phyloP scores from a whole-genome alignment of 2,797 vertebrate genomes.

The Helostoma temminkii region DNA sequence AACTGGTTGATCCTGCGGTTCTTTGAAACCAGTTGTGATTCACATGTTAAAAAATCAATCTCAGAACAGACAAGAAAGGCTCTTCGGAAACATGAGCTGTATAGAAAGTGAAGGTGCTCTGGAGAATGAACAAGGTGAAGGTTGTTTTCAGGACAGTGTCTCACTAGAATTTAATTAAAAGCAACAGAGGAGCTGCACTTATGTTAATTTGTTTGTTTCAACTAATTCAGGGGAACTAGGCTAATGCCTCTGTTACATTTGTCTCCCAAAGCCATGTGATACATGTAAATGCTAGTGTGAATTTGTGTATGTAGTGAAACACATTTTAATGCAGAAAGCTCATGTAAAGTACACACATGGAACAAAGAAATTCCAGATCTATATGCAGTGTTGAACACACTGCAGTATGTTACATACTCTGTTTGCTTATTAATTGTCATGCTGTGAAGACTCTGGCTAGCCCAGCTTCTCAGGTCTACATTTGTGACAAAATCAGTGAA shows the following conservation, averaged over 20 bases:
- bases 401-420: not conserved
- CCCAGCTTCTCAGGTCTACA: not conserved
- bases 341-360: not conserved
- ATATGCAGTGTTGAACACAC: not conserved
- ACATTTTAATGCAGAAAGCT: not conserved
- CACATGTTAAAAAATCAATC: constrained; percentile 3
- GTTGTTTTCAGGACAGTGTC: constrained; percentile 28
- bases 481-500: too few species aligned
- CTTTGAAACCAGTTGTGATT: constrained; percentile 17
- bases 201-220: constrained; percentile 25
- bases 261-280: constrained; percentile 18
- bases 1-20: not conserved
- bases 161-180: constrained; percentile 12
- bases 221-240: constrained; percentile 11
- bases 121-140: not conserved
- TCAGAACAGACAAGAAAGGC: not conserved
- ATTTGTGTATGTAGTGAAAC: not conserved
- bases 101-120: not conserved
- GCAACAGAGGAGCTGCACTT: constrained; percentile 7
- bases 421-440: not conserved
- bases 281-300: not conserved
- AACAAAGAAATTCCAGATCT: not conserved
- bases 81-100: not conserved
- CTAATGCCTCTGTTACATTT: constrained; percentile 22
- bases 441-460: too few species aligned